Evolutionary conservation across 53 echinoderm and acorn worm species (phyloP), one percentile per base, ranked within the genome.

Genomic region (Mesocentrotus franciscanus): DNA sequence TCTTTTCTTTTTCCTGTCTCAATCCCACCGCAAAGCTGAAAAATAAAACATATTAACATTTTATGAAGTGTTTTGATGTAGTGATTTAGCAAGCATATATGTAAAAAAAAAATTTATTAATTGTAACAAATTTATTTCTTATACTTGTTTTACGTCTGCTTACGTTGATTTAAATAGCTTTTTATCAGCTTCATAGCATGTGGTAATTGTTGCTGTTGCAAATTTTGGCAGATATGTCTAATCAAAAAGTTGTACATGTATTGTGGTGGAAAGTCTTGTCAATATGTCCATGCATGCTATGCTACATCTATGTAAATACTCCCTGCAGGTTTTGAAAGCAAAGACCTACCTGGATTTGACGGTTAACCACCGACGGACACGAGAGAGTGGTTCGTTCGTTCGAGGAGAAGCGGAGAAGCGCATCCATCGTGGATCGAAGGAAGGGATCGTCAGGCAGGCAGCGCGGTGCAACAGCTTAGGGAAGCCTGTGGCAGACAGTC

Each of bases 251-350:
- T 30, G 8, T 49, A 57, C 24, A 8, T 83, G 84, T 49, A 36
- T 49, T 39, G 84, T 49, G 20, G 36, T 27, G 17, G 22, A 42
- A 84, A 84, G 78, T 17, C 49, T 84, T 84, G 84, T 84, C 84
- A 84, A 16, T 20, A 84, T 84, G 12, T 20, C 4, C 7, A 10
- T 87, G 58, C 87, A 87, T 87, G 87, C 87, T 57, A 10, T 87
- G 87, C 87, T 87, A 56, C 27, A 87, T 59, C n/a, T n/a, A 27
- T 87, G 12, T 87, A 87, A 87, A 87, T 87, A 15, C 13, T 27
- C 55, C 58, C 87, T 59, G 58, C 87, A 87, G 87, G 87, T 57
- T 57, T 87, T 58, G 58, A 87, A 26, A 59, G 87, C 22, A 18
- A 87, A 56, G 39, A 87, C 2, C 58, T 10, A 58, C 58, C 87